Percentiles rank a stretch among this genome's conserved stretches.
phyloP scores from a whole-genome alignment of 2,113 vertebrate species.

The Numenius arquata region DNA sequence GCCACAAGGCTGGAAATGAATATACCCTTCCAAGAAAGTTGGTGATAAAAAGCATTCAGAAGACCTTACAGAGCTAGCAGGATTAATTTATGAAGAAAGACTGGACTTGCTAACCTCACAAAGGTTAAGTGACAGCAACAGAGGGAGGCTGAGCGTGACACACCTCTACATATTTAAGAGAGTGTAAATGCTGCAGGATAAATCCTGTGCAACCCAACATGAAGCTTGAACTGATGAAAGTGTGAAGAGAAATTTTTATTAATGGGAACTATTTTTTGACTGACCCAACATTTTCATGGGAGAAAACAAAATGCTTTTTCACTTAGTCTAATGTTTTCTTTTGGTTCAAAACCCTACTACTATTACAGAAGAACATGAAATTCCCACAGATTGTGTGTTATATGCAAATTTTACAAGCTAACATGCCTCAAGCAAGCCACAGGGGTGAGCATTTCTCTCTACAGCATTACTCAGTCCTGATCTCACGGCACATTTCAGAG shows the following conservation, averaged over 20 bases:
- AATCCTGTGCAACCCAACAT: background rate
- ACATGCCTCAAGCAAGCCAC: background rate
- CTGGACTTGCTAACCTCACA: background rate
- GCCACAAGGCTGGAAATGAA: background rate
- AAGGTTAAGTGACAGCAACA: background rate
- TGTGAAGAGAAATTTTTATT: background rate
- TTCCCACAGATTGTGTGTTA: background rate
- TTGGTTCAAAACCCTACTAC: background rate
- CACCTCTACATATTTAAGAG: background rate
- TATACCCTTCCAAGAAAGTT: background rate
- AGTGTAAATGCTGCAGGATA: background rate
- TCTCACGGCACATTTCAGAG: background rate
- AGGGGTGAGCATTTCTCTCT: background rate
- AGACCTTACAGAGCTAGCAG: background rate
- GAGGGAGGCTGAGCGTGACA: background rate
- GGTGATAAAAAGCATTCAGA: background rate
- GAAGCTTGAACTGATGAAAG: background rate
- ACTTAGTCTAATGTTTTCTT: too few species aligned
- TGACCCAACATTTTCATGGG: background rate
- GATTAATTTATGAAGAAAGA: background rate
- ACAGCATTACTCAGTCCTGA: background rate
- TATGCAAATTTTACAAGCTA: background rate
- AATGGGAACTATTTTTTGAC: background rate
- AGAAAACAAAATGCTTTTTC: background rate
- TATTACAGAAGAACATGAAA: background rate